Evolutionary conservation across 2,888 invertebrate genomes (phyloP).

Genomic region (Anoplius nigerrimus): DNA sequence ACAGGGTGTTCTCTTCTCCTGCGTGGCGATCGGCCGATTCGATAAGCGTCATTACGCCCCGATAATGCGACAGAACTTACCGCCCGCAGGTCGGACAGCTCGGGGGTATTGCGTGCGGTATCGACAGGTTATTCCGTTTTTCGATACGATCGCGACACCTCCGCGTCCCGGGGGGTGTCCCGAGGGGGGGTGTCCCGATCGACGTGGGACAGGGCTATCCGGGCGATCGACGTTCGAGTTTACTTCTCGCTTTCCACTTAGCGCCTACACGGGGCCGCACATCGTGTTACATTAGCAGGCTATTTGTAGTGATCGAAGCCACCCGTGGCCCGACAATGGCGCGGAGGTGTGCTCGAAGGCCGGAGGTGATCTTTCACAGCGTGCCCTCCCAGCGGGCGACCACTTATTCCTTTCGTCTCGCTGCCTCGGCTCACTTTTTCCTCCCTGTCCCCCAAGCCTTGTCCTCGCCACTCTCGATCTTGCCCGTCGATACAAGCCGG

Average conservation of each 20-base stretch:
- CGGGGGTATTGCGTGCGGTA: conserved; percentile 4
- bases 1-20: no score
- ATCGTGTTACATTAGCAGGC: conserved; percentile 58
- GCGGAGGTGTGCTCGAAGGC: conserved; percentile 51
- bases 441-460: no score
- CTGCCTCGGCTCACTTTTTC: conserved; percentile 11
- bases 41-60: background rate
- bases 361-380: conserved; percentile 58
- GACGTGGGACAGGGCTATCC: conserved; percentile 22
- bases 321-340: conserved; percentile 58
- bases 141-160: conserved; percentile 2
- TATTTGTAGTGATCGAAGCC: conserved; percentile 63
- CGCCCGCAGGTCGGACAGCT: background rate
- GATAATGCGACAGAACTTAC: background rate
- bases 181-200: no score
- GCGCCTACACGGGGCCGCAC: conserved; percentile 39
- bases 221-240: conserved; percentile 36
- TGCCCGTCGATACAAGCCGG: no score
- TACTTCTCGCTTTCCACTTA: conserved; percentile 49
- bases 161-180: background rate
- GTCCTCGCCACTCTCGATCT: no score
- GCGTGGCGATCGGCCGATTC: no score
- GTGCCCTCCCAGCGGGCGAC: conserved; percentile 53
- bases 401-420: conserved; percentile 44
- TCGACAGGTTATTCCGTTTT: conserved; percentile 3